Percentiles rank a stretch among this genome's conserved stretches.
phyloP scores from a whole-genome alignment of 1,140 invertebrate genomes.

The Aphis craccivora region DNA sequence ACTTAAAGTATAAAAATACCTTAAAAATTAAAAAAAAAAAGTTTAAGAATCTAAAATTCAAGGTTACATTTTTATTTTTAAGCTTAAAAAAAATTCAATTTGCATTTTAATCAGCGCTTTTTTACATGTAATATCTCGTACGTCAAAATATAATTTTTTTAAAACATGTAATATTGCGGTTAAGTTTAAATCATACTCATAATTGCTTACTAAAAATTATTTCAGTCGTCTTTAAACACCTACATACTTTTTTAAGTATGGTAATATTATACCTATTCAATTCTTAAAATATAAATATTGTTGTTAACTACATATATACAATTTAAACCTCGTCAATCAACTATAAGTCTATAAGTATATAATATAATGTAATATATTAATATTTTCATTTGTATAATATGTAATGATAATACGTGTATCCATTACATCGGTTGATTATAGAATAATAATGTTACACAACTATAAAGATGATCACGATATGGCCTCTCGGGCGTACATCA shows the following conservation, averaged over 20 bases:
- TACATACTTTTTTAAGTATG: too few species aligned
- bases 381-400: background rate
- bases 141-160: too few species aligned
- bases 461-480: constrained; percentile 57
- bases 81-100: background rate
- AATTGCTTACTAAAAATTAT: background rate
- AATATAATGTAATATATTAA: background rate
- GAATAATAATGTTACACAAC: constrained; percentile 47
- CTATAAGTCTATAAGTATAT: background rate
- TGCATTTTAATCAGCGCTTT: background rate
- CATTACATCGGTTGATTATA: constrained; percentile 29
- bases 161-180: too few species aligned
- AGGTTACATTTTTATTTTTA: background rate
- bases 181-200: background rate
- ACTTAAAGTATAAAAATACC: background rate
- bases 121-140: too few species aligned
- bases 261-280: background rate
- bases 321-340: background rate
- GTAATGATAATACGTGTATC: background rate
- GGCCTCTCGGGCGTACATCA: constrained; percentile 43
- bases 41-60: too few species aligned
- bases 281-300: background rate
- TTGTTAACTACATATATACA: background rate
- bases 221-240: background rate
- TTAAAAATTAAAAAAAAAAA: background rate